Percentiles rank a stretch among this genome's conserved stretches.
Evolutionary conservation across 2,797 vertebrate genomes (phyloP).

Genomic region (Synanceia verrucosa): DNA sequence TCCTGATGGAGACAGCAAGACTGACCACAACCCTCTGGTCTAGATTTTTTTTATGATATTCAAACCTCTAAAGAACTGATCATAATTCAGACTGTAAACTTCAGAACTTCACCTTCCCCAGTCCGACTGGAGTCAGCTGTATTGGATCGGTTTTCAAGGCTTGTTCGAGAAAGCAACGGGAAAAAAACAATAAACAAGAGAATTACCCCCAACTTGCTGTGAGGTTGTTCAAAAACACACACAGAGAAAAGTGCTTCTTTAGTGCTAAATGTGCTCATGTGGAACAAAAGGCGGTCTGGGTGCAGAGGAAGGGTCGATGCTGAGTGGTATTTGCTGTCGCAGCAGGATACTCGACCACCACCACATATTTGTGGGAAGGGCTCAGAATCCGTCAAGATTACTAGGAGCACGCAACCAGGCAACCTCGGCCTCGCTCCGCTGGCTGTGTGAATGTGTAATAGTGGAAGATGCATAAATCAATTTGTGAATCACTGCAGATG

Average conservation of each 20-base stretch:
- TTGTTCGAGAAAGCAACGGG: constrained; percentile 3
- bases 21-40: background rate
- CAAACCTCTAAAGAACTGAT: constrained; percentile 3
- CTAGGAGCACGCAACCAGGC: constrained; percentile 42
- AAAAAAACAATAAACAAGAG: constrained; percentile 7
- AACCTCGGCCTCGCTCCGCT: constrained; percentile 14
- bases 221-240: constrained; percentile 3
- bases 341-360: constrained; percentile 65
- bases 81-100: background rate
- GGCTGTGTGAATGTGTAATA: constrained; percentile 23
- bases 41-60: constrained; percentile 6
- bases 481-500: constrained; percentile 45
- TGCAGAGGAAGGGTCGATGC: constrained; percentile 35
- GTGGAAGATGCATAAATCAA: constrained; percentile 45
- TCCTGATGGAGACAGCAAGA: constrained; percentile 1
- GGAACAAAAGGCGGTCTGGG: constrained; percentile 21
- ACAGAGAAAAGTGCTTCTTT: constrained; percentile 11
- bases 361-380: constrained; percentile 70
- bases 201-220: constrained; percentile 4
- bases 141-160: background rate
- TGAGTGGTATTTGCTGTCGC: constrained; percentile 61
- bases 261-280: constrained; percentile 20
- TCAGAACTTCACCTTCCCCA: background rate
- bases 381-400: constrained; percentile 57
- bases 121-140: background rate